Conservation (phyloP, 2,888 invertebrate species). For the Drosophila lutescens region DNA sequence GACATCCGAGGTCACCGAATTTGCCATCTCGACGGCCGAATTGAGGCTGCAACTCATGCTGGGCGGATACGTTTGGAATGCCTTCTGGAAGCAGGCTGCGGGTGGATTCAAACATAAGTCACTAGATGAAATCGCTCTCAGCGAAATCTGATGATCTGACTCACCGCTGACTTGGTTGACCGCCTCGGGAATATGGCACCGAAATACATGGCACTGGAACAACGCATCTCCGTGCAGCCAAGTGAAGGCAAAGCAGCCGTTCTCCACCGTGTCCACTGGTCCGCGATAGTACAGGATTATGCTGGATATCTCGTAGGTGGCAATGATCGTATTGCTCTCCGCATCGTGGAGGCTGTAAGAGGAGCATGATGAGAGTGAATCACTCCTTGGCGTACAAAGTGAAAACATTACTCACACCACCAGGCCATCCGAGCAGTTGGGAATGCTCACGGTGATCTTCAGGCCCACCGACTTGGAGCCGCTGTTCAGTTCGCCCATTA, state of each 20-base stretch:
- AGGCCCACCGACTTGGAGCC: constrained; percentile 89
- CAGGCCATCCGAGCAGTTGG: constrained; percentile 95
- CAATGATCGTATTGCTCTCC: constrained; percentile 89
- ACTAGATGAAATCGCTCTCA: constrained; percentile 23
- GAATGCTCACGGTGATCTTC: constrained; percentile 95
- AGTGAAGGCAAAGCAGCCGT: constrained; percentile 98
- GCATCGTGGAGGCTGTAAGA: constrained; percentile 92
- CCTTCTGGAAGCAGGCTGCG: constrained; percentile 93
- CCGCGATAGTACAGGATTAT: constrained; percentile 98
- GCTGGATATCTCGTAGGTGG: constrained; percentile 95
- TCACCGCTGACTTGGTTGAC: constrained; percentile 91
- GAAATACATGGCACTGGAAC: constrained; percentile 98
- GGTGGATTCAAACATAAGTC: constrained; percentile 4
- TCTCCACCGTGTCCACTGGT: constrained; percentile 91
- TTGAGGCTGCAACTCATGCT: constrained; percentile 92
- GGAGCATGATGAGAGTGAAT: constrained; percentile 37
- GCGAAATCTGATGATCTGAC: constrained; percentile 62
- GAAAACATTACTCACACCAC: constrained; percentile 91
- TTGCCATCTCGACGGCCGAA: constrained; percentile 85
- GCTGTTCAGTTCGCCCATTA: constrained; percentile 94
- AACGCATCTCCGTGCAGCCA: constrained; percentile 97
- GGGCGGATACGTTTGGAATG: constrained; percentile 94
- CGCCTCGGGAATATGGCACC: constrained; percentile 97
- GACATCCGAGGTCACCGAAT: constrained; percentile 87
- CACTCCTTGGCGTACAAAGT: background rate